A percentile compares a stretch with the other conserved stretches of the same genome.
These are phyloP conservation scores for Strongylocentrotus purpuratus DNA, from an alignment of 35 echinoderm and acorn worm species.

Conservation along the genomic window DNA sequence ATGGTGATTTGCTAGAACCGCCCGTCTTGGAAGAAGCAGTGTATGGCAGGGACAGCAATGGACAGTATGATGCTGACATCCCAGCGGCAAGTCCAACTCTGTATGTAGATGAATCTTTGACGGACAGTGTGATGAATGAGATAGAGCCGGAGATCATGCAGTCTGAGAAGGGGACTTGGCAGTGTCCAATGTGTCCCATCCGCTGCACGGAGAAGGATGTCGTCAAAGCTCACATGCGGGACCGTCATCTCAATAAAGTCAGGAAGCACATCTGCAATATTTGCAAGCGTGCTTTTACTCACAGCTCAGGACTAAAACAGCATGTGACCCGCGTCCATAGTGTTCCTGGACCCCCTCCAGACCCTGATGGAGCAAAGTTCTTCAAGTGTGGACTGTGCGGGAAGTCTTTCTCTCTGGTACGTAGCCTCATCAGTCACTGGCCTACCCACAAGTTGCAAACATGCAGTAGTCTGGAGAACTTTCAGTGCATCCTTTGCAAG, in stretches of 20 bases:
- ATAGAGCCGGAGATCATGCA: slow-evolving; percentile 15
- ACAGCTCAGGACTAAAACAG: slow-evolving; percentile 47
- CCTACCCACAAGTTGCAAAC: slow-evolving; percentile 48
- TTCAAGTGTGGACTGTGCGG: slow-evolving; percentile 45
- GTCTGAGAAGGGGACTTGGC: slow-evolving; percentile 44
- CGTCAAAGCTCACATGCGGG: slow-evolving; percentile 26
- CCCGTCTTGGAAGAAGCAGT: not conserved
- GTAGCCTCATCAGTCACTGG: slow-evolving; percentile 46
- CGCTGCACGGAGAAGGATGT: slow-evolving; percentile 36
- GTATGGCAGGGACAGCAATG: slow-evolving; percentile 13
- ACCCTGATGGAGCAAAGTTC: slow-evolving; percentile 27
- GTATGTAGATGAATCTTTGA: not conserved
- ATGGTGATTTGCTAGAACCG: not conserved
- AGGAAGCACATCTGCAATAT: slow-evolving; percentile 32
- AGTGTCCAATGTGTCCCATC: slow-evolving; percentile 48
- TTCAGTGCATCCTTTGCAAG: slow-evolving; percentile 46
- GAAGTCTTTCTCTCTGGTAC: slow-evolving; percentile 39
- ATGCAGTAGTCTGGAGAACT: slow-evolving; percentile 37
- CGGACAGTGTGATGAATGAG: not conserved
- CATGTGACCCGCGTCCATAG: slow-evolving; percentile 31
- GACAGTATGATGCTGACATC: slow-evolving; percentile 27
- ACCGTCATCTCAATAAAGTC: slow-evolving; percentile 36
- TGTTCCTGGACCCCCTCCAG: slow-evolving; percentile 43
- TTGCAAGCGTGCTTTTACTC: slow-evolving; percentile 43
- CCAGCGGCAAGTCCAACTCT: not conserved